Evolutionary conservation across 2,888 invertebrate genomes (phyloP), one percentile per base, ranked within the genome.

Genomic region (Diarsia brunnea): DNA sequence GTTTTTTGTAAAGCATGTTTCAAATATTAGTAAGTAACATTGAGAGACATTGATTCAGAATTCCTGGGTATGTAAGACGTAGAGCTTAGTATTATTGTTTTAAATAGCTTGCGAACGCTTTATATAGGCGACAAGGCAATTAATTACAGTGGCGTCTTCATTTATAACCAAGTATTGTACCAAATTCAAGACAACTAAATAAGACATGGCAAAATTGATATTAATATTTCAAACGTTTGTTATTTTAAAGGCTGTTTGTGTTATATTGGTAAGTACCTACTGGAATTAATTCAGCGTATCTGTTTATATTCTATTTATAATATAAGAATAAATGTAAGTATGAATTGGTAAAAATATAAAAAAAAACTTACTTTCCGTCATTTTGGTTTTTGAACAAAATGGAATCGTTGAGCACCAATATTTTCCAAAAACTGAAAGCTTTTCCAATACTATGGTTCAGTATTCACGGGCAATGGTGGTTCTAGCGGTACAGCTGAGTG

Each of bases 321-420:
- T 58, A 27, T 19, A 38, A 63, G 21, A 11, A 61, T 31, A 31
- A 78, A 16, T 43, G 1, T 10, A 14, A 8, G 24, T n/a, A n/a
- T 24, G 5, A 43, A 12, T 24, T 24, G 4, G 24, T n/a, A 47
- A 70, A 60, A 66, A 69, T 47, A 55, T 27, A 43, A 68, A 73
- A 79, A 75, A 27, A 69, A 31, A 87, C 87, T 87, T 82, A 87
- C 87, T 63, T 73, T 87, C 87, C 60, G 81, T 69, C 72, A 79
- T 86, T 76, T 70, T 79, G 64, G n/a, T n/a, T 66, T 38, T 51
- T 4, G 12, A 65, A 65, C 21, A 73, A 69, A 79, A 67, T 49
- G 10, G 58, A 71, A 73, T 38, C 47, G 45, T 58, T 27, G 27
- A 55, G 60, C 83, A 76, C 75, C 63, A 61, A 60, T 75, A 69